These are phyloP conservation scores for Biston betularia DNA, from an alignment of 2,888 invertebrate genomes.

Conservation along the genomic window DNA sequence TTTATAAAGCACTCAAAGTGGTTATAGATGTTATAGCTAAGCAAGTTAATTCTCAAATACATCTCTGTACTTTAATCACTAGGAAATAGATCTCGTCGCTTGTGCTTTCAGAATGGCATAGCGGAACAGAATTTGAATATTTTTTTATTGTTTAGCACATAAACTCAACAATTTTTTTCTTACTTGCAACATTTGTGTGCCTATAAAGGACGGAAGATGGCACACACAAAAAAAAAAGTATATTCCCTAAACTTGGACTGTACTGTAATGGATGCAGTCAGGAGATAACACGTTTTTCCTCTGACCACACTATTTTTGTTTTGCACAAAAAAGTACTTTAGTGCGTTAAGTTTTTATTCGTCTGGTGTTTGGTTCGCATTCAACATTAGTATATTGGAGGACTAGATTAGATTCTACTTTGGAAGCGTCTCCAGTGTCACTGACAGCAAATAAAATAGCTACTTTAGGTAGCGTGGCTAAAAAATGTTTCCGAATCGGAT, in stretches of 20 bases:
- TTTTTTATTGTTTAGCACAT: background rate
- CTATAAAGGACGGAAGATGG: background rate
- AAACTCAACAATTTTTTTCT: background rate
- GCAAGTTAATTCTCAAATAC: constrained; percentile 21
- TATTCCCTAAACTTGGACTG: no score
- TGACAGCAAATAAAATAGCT: no score
- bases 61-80: constrained; percentile 33
- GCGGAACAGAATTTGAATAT: background rate
- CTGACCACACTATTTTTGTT: background rate
- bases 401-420: no score
- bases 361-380: no score
- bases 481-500: no score
- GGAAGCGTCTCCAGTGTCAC: no score
- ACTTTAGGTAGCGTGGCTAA: no score
- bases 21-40: constrained; percentile 3
- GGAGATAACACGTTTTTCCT: background rate
- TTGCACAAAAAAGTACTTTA: background rate
- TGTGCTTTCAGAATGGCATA: background rate
- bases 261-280: background rate
- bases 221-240: no score
- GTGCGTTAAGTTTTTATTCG: background rate
- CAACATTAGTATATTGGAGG: no score
- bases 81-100: constrained; percentile 7
- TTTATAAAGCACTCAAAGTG: constrained; percentile 37
- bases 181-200: constrained; percentile 14